phyloP scores from a whole-genome alignment of 1,140 invertebrate genomes.

The Rhopalosiphum maidis region DNA sequence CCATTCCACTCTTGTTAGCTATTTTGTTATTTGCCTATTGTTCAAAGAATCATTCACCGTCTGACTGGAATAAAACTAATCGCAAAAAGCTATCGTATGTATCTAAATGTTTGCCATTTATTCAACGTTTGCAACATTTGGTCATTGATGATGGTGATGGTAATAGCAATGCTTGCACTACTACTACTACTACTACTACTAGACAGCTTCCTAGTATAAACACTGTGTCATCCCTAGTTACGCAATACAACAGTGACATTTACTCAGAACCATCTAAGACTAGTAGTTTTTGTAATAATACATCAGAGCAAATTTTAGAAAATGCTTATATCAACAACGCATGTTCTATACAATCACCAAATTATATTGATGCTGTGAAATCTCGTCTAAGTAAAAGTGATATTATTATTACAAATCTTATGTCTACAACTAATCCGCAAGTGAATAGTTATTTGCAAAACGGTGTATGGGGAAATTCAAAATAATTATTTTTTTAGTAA shows the following conservation, averaged over 20 bases:
- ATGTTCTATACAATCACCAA: neutral
- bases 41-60: conserved; percentile 64
- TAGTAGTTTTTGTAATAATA: conserved; percentile 27
- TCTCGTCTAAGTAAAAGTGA: conserved; percentile 64
- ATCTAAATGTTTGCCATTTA: conserved; percentile 37
- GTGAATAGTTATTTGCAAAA: conserved; percentile 58
- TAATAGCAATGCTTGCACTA: conserved; percentile 42
- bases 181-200: conserved; percentile 6
- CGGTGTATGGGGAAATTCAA: conserved; percentile 54
- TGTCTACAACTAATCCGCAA: conserved; percentile 74
- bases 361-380: neutral
- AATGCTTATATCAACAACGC: conserved; percentile 32
- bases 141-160: conserved; percentile 41
- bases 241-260: neutral
- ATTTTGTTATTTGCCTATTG: conserved; percentile 74
- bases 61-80: conserved; percentile 59
- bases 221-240: conserved; percentile 30
- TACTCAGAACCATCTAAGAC: neutral
- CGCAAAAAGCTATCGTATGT: conserved; percentile 53
- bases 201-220: conserved; percentile 45
- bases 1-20: conserved; percentile 76
- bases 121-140: conserved; percentile 34
- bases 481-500: conserved; percentile 14
- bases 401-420: conserved; percentile 72
- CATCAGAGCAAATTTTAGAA: conserved; percentile 4